These are phyloP conservation scores for Chrysoperla carnea DNA, from an alignment of 1,140 invertebrate species.

Conservation along the genomic window DNA sequence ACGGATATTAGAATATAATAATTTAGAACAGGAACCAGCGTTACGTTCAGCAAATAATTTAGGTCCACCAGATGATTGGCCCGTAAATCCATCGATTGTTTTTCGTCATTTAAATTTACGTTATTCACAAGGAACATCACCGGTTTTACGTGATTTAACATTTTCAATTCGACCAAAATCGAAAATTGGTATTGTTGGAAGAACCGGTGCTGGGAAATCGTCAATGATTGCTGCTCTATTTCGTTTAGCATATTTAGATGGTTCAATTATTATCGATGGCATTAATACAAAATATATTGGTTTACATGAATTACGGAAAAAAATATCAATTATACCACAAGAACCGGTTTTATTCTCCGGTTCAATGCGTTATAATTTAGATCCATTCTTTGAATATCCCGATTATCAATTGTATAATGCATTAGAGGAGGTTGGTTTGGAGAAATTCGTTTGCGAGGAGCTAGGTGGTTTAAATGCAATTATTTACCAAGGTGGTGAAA, in stretches of 20 bases:
- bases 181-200: conserved; percentile 65
- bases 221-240: conserved; percentile 68
- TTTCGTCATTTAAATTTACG: conserved; percentile 43
- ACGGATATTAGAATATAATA: conserved; percentile 54
- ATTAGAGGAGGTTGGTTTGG: conserved; percentile 19
- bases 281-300: conserved; percentile 37
- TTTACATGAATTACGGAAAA: conserved; percentile 32
- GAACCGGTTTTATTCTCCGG: conserved; percentile 42
- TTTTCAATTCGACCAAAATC: conserved; percentile 44
- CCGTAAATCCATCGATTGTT: conserved; percentile 40
- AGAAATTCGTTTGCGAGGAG: conserved; percentile 9
- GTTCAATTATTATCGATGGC: conserved; percentile 43
- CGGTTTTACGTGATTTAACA: conserved; percentile 44
- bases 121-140: conserved; percentile 31
- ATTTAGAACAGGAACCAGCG: conserved; percentile 46
- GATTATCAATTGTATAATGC: conserved; percentile 24
- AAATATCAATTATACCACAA: conserved; percentile 44
- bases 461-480: conserved; percentile 10
- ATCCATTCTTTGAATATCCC: conserved; percentile 29
- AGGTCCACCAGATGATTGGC: conserved; percentile 49
- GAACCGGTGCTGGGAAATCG: conserved; percentile 78
- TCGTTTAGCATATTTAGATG: conserved; percentile 38
- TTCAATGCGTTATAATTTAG: conserved; percentile 32
- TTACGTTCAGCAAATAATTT: conserved; percentile 36
- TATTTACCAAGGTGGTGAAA: conserved; percentile 43